phyloP scores from a whole-genome alignment of 2,888 invertebrate species.

The Lathronympha strigana region DNA sequence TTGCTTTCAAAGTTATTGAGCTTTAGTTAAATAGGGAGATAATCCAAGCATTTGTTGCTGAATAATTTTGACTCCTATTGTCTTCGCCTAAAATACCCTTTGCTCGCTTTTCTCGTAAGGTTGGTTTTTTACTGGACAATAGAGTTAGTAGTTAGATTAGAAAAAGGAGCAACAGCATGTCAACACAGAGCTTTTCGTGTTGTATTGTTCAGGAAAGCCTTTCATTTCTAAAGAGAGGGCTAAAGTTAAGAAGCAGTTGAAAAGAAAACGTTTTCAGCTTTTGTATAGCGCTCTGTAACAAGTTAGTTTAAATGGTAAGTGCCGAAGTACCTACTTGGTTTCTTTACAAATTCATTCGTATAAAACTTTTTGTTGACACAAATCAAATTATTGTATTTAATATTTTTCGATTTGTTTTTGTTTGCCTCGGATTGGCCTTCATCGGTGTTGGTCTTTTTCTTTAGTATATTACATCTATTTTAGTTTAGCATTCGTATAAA shows the following conservation, averaged over 20 bases:
- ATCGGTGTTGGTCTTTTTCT: too few relatives aligned
- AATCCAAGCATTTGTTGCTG: slow-evolving; percentile 52
- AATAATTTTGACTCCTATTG: slow-evolving; percentile 50
- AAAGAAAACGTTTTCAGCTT: slow-evolving; percentile 30
- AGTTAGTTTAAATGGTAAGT: slow-evolving; percentile 25
- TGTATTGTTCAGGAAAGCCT: slow-evolving; percentile 35
- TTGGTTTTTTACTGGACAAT: slow-evolving; percentile 55
- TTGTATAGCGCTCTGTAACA: slow-evolving; percentile 2
- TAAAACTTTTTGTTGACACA: too few relatives aligned
- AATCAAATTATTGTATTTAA: too few relatives aligned
- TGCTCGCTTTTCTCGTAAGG: slow-evolving; percentile 46
- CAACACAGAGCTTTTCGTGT: slow-evolving; percentile 58
- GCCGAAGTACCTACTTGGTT: neutral
- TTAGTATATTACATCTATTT: too few relatives aligned
- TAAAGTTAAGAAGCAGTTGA: slow-evolving; percentile 28
- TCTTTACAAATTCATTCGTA: neutral
- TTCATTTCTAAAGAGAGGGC: slow-evolving; percentile 22
- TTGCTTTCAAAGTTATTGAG: slow-evolving; percentile 49
- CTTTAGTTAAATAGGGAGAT: slow-evolving; percentile 66
- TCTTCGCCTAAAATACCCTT: slow-evolving; percentile 46
- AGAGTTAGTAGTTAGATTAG: slow-evolving; percentile 61
- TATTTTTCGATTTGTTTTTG: too few relatives aligned
- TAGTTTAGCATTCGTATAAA: too few relatives aligned
- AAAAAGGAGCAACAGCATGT: slow-evolving; percentile 63
- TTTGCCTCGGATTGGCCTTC: too few relatives aligned